These are phyloP conservation scores for Serrognathus titanus DNA, from an alignment of 2,888 invertebrate species.

Conservation along the genomic window DNA sequence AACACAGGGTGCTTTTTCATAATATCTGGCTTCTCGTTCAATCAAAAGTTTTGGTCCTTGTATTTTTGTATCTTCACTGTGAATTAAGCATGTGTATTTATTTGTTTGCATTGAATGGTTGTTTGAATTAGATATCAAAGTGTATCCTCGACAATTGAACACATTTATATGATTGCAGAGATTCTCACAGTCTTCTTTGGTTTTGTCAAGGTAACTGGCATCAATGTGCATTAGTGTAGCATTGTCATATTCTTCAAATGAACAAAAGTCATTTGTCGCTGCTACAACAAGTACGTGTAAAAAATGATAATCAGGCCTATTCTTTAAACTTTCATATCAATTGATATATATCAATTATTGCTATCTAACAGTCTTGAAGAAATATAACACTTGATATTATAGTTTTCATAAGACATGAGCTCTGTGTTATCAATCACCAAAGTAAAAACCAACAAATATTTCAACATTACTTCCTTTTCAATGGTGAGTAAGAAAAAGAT, in stretches of 20 bases:
- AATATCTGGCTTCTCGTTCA: constrained; percentile 63
- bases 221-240: constrained; percentile 65
- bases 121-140: constrained; percentile 38
- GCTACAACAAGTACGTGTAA: background rate
- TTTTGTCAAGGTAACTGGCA: constrained; percentile 49
- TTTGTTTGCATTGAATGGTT: constrained; percentile 19
- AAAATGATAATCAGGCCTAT: too few relatives aligned
- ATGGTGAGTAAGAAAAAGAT: too few relatives aligned
- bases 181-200: constrained; percentile 54
- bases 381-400: too few relatives aligned
- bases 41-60: constrained; percentile 70
- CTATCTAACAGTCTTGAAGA: too few relatives aligned
- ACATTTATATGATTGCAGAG: constrained; percentile 61
- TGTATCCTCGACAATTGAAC: constrained; percentile 73
- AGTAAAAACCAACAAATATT: too few relatives aligned
- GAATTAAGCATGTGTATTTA: constrained; percentile 60
- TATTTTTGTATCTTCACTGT: constrained; percentile 79
- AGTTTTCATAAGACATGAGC: too few relatives aligned
- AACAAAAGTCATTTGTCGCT: constrained; percentile 62
- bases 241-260: constrained; percentile 73
- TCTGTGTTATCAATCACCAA: too few relatives aligned
- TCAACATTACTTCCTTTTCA: too few relatives aligned
- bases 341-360: too few relatives aligned
- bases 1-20: constrained; percentile 77
- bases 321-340: too few relatives aligned